Percentiles rank a stretch among this genome's conserved stretches.
Conservation (phyloP, 2,888 invertebrate species). For the Oligia fasciuncula region DNA sequence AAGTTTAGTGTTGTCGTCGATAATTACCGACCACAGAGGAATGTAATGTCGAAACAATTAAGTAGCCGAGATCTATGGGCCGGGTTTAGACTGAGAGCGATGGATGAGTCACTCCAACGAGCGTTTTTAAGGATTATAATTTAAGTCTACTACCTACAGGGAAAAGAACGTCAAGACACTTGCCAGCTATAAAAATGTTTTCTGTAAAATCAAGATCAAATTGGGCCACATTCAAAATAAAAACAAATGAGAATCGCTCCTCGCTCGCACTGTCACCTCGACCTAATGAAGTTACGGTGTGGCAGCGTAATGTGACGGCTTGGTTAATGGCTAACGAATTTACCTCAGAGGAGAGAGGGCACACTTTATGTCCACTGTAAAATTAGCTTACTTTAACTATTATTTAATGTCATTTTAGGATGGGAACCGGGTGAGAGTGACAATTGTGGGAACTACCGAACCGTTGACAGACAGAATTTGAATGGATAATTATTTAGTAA, state of each 20-base stretch:
- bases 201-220: neutral
- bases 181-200: neutral
- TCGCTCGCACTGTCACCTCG: constrained; percentile 58
- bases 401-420: constrained; percentile 84
- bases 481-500: constrained; percentile 80
- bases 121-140: neutral
- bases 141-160: no score
- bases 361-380: constrained; percentile 78
- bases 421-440: constrained; percentile 81
- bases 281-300: constrained; percentile 73
- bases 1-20: constrained; percentile 75
- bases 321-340: constrained; percentile 78
- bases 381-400: constrained; percentile 85
- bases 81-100: constrained; percentile 44
- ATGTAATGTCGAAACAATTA: constrained; percentile 82
- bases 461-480: constrained; percentile 78
- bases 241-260: constrained; percentile 45
- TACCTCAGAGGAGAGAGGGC: constrained; percentile 69
- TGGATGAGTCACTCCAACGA: neutral
- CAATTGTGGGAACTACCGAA: constrained; percentile 83
- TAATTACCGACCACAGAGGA: constrained; percentile 78
- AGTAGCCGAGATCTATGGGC: constrained; percentile 69
- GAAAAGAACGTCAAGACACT: neutral
- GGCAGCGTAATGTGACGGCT: constrained; percentile 80
- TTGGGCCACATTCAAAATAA: neutral